These are phyloP conservation scores for Lysandra bellargus DNA, from an alignment of 2,888 invertebrate genomes.

Conservation along the genomic window DNA sequence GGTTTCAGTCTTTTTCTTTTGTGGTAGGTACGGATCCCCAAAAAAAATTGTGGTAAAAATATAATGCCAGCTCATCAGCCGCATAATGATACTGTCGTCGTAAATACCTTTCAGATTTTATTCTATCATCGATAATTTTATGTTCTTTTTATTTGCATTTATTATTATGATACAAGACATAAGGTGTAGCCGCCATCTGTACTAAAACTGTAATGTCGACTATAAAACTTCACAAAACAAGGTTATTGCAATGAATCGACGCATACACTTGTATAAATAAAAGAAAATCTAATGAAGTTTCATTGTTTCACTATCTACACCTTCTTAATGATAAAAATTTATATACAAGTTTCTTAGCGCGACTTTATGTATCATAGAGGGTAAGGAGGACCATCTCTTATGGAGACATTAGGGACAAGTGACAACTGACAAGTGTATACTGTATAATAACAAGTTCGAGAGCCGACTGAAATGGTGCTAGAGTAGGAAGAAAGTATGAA, in stretches of 20 bases:
- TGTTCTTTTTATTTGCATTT: not conserved
- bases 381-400: too few relatives aligned
- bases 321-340: not conserved
- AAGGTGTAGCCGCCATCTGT: not conserved
- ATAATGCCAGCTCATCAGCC: too few relatives aligned
- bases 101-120: not conserved
- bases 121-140: not conserved
- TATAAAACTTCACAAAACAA: not conserved
- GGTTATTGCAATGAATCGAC: not conserved
- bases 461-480: too few relatives aligned
- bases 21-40: too few relatives aligned
- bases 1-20: too few relatives aligned
- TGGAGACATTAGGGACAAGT: too few relatives aligned
- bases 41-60: too few relatives aligned
- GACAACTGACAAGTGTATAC: not conserved
- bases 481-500: too few relatives aligned
- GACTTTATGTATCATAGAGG: too few relatives aligned
- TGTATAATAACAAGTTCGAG: too few relatives aligned
- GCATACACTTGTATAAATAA: constrained; percentile 1
- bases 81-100: too few relatives aligned
- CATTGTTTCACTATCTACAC: not conserved
- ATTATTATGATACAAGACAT: constrained; percentile 4
- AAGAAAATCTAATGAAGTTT: not conserved
- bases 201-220: constrained; percentile 6
- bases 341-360: not conserved